These are phyloP conservation scores for Pterois miles DNA, from an alignment of 2,797 vertebrate species.

Conservation along the genomic window DNA sequence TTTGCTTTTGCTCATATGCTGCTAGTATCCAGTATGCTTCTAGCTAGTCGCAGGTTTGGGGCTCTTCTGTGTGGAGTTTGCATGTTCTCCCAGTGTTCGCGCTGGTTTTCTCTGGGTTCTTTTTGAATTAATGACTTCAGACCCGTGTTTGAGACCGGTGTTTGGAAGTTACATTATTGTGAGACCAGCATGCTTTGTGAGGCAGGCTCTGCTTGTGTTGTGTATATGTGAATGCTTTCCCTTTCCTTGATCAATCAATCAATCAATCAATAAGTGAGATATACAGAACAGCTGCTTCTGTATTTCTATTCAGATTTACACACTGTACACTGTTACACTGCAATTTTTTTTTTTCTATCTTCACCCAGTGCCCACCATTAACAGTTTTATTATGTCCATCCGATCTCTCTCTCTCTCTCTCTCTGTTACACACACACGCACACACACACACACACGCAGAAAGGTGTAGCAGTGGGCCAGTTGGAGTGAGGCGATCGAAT, in stretches of 20 bases:
- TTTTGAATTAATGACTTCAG: too few species aligned
- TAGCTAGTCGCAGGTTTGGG: too few species aligned
- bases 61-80: too few species aligned
- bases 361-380: neutral
- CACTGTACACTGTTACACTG: neutral
- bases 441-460: constrained; percentile 16
- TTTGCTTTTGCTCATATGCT: too few species aligned
- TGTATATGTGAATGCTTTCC: neutral
- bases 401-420: neutral
- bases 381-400: constrained; percentile 2
- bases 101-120: too few species aligned
- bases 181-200: too few species aligned
- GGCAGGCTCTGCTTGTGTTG: neutral
- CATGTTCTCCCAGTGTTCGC: too few species aligned
- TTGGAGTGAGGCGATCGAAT: constrained; percentile 55
- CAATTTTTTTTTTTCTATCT: neutral
- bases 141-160: too few species aligned
- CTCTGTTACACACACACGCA: neutral
- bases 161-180: too few species aligned
- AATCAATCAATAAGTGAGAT: neutral
- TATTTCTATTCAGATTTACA: neutral
- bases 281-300: neutral
- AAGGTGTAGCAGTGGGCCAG: constrained; percentile 27
- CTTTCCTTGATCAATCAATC: neutral
- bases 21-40: too few species aligned